Base-by-base conservation (phyloP, 2,113 vertebrate genomes). In the Eretmochelys imbricata region DNA sequence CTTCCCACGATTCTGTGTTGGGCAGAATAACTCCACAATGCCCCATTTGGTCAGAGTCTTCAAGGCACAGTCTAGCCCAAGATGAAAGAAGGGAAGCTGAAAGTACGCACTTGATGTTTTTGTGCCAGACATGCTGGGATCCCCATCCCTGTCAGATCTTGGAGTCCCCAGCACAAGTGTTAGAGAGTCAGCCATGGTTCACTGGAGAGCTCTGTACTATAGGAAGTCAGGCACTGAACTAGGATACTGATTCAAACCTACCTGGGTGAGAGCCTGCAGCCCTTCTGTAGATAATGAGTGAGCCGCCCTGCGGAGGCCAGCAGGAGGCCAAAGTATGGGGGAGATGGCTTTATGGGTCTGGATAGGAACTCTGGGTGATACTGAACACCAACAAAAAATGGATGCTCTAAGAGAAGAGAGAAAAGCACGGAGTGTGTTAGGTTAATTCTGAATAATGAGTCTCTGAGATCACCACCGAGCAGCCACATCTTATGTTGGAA, bases 341-440 rank as follows among this genome's bases (percentile, higher is more conserved):
- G 99, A 0, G 99, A 99, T 1, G 99, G 99, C 72, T 99, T 99
- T 84, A 99, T 99, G 35, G 99, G 99, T 5, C 99, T 98, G 14
- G 99, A 99, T 55, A 99, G 99, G 97, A 99, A 99, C 95, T 99
- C 99, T 0, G 99, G 99, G 89, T 99, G 99, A 85, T 99, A 99
- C 98, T 99, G 99, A 49, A 99, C 99, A 5, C 99, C 99, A 9
- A 99, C 98, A 1, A 99, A 99, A 93, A 99, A 99, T 4, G 99
- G 98, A 42, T 99, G 99, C 82, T 99, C 99, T 99, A 97, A 35
- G 89, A 97, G 35, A 54, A 42, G 84, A 91, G 53, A 94, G 72
- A 84, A 20, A 10, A 38, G 55, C 20, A 50, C 9, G 35, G 19
- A 16, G 14, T 35, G 54, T 29, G 54, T 76, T 76, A 57, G 35